Evolutionary conservation across 1,140 invertebrate species (phyloP).

Genomic region (Euschistus heros): DNA sequence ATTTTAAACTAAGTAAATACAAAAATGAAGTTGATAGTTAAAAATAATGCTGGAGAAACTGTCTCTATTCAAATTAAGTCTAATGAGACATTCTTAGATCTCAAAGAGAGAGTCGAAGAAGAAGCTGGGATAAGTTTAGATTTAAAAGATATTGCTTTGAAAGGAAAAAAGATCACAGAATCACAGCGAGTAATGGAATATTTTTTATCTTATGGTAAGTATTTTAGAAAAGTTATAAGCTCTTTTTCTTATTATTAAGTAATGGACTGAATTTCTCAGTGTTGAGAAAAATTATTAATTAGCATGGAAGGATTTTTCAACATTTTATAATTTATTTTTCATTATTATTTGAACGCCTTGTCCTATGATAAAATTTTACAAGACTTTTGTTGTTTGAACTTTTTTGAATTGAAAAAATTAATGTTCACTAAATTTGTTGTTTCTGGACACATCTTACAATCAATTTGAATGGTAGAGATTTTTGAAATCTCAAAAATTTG

Average conservation of each 20-base stretch:
- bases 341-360: too few species aligned
- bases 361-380: too few species aligned
- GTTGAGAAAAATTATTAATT: neutral
- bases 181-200: slow-evolving; percentile 28
- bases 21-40: slow-evolving; percentile 28
- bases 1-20: neutral
- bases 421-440: too few species aligned
- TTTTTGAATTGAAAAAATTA: too few species aligned
- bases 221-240: neutral
- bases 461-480: too few species aligned
- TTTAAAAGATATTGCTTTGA: slow-evolving; percentile 29
- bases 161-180: slow-evolving; percentile 29
- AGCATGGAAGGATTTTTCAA: neutral
- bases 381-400: too few species aligned
- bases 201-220: slow-evolving; percentile 21
- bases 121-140: slow-evolving; percentile 29
- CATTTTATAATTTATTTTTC: too few species aligned
- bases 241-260: too few species aligned
- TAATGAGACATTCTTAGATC: slow-evolving; percentile 31
- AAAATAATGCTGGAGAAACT: slow-evolving; percentile 27
- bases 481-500: too few species aligned
- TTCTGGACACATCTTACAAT: too few species aligned
- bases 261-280: too few species aligned
- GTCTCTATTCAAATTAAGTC: slow-evolving; percentile 27
- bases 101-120: slow-evolving; percentile 28